Evolutionary conservation across 2,797 vertebrate genomes (phyloP).

Genomic region (Calcarius lapponicus): DNA sequence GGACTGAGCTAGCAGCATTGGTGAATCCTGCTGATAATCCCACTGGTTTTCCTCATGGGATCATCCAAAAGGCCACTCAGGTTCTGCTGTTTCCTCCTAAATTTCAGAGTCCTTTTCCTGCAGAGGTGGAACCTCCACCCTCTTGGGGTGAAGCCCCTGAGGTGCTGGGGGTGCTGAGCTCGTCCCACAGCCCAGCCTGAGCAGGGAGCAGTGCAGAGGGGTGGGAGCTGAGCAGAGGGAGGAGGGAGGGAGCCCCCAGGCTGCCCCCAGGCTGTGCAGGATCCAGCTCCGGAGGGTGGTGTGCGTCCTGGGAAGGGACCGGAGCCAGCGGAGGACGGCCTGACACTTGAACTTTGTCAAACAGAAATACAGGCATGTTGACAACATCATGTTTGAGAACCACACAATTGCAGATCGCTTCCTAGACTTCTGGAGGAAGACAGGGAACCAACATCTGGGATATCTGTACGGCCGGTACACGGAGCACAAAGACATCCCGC

Average conservation of each 20-base stretch:
- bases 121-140: not conserved
- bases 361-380: slow-evolving; percentile 98
- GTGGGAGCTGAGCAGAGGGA: not conserved
- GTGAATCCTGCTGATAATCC: not conserved
- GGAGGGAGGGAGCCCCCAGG: not conserved
- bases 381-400: slow-evolving; percentile 99
- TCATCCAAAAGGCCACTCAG: not conserved
- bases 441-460: slow-evolving; percentile 93
- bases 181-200: not conserved
- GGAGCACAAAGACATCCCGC: slow-evolving; percentile 96
- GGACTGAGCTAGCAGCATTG: not conserved
- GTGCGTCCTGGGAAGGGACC: not conserved
- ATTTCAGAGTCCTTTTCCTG: not conserved
- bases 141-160: not conserved
- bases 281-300: not conserved
- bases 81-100: not conserved
- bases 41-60: not conserved
- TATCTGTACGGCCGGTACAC: slow-evolving; percentile 95
- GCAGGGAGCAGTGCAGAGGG: not conserved
- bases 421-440: slow-evolving; percentile 99
- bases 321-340: not conserved
- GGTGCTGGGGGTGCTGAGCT: not conserved
- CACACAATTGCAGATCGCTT: slow-evolving; percentile 98
- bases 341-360: slow-evolving; percentile 55
- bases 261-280: not conserved